Base-by-base conservation (phyloP, 2,797 vertebrate genomes). In the Tragelaphus eurycerus region DNA sequence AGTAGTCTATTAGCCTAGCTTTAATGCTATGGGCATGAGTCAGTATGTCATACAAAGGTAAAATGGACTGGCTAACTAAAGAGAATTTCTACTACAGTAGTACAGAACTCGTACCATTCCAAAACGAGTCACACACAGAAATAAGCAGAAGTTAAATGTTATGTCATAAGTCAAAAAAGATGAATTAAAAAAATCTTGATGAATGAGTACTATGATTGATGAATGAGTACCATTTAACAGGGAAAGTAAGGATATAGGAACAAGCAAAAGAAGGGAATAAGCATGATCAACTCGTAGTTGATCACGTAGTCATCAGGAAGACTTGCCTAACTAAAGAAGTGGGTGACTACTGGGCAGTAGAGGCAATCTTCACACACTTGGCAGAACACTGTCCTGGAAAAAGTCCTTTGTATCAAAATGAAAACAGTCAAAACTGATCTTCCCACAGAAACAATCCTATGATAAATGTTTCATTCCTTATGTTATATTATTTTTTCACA, bases 351-450 rank as follows among this genome's bases (percentile, higher is more conserved):
- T 38, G 88, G 78, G 60, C 59, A 97, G n/a, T 57, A 89, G 90
- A 89, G 50, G 50, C 48, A n/a, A 86, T 82, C 79, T 89, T 86
- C 54, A 92, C 23, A 82, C 59, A 93, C 71, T n/a, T 89, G 29
- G 84, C 43, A 95, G 79, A 89, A 82, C 48, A 92, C 34, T 92
- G 93, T 59, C 43, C 71, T 93, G 17, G 57, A 89, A 87, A 93
- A 92, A 50, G 71, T 59, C 60, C 50, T 84, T 96, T 76, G 85
- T 38, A 43, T 91, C 78, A 96, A 96, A 96, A 90, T 50, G 16
- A 62, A 50, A 79, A 93, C 59, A 95, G 54, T 93, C 60, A 95
- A 95, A 90, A 59, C 13, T 59, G 21, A 34, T 55, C 88, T 90
- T 76, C 71, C 50, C 87, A 93, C 13, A 81, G 90, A 90, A 95